phyloP scores from a whole-genome alignment of 2,797 vertebrate species.

The Gadopsis marmoratus region DNA sequence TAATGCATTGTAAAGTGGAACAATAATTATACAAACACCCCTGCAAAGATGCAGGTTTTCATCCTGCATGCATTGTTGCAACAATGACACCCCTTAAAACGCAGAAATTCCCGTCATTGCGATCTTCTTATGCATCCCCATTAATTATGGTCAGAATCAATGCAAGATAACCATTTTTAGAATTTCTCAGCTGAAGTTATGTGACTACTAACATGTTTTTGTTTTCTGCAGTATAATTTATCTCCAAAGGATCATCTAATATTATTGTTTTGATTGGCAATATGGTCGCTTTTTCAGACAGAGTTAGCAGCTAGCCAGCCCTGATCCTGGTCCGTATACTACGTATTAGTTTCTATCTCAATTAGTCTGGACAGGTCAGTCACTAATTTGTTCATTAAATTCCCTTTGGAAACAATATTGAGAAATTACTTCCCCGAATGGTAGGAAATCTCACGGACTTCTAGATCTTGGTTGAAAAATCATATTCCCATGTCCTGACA shows the following conservation, averaged over 20 bases:
- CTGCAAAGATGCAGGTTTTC: not conserved
- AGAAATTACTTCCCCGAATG: not conserved
- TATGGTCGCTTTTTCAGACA: not conserved
- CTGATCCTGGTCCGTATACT: no score
- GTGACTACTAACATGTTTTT: not conserved
- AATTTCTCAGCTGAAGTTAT: not conserved
- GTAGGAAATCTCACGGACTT: not conserved
- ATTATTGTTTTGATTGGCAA: no score
- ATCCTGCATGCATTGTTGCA: not conserved
- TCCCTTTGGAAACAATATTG: not conserved
- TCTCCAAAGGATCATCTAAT: not conserved
- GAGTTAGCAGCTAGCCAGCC: no score
- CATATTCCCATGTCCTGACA: not conserved
- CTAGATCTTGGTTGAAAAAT: no score
- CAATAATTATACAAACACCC: not conserved
- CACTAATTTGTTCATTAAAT: not conserved
- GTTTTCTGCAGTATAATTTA: not conserved
- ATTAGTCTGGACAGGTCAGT: not conserved
- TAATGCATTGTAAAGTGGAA: not conserved
- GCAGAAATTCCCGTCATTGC: not conserved
- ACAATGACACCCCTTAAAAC: not conserved
- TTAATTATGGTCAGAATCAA: not conserved
- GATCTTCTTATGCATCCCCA: not conserved
- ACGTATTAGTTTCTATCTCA: not conserved
- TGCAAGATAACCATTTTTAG: conserved; percentile 1